Evolutionary conservation across 1,140 invertebrate species (phyloP), one percentile per base, ranked within the genome.

Genomic region (Orussus abietinus): DNA sequence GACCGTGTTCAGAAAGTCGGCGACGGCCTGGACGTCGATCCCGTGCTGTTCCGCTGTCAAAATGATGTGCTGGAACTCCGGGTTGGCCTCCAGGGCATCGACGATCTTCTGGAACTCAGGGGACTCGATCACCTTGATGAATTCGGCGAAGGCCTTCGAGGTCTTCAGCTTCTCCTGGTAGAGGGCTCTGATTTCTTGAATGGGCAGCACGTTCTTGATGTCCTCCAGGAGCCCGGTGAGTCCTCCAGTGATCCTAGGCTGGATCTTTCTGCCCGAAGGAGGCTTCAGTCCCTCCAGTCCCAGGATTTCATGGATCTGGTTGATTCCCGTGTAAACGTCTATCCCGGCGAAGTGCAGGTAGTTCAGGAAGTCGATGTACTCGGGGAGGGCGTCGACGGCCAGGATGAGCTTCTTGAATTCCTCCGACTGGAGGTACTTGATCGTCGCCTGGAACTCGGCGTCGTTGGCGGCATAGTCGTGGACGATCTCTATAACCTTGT

Each of bases 101-200:
- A 60, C 42, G 5, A 55, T 37, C 1, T 11, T 6, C 46, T 63
- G 53, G 15, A 58, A 57, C 28, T 57, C 48, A 0, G 38, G 10
- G 0, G 54, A 53, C 37, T 47, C 21, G 0, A 69, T 1, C 4
- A 45, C 47, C 1, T 54, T 18, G 3, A 65, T 43, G 7, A 65
- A 49, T n/a, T 51, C 33, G 6, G 30, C 37, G 11, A 64, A 68
- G 4, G 41, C 40, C n/a, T 11, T 2, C 0, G 58, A 60, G 6
- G 40, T 59, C n/a, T 47, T 18, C 0, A 68, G 17, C 47, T 65
- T 68, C n/a, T 62, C 21, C 0, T 65, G 14, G 20, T 64, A 65
- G 15, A 69, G 30, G 5, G 38, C 42, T 11, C 43, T 33, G 10
- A 64, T 47, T 21, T 62, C 21, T 0, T 58, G 36, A 0, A 47